Conservation (phyloP, 2,797 vertebrate species). For the Eptatretus atami region DNA sequence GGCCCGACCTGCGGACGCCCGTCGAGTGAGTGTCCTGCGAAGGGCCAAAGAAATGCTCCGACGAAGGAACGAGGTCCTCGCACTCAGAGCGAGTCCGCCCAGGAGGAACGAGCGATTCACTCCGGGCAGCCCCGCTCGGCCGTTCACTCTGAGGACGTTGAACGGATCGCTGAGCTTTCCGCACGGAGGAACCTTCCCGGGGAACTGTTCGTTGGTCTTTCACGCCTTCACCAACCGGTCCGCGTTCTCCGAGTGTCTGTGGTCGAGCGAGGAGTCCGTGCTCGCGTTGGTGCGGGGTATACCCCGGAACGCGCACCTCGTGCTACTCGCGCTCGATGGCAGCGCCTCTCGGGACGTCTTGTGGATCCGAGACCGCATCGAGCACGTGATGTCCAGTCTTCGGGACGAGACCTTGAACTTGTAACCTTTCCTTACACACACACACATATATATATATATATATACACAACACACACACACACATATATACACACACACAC, state of each 20-base stretch:
- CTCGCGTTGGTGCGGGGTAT: constrained; percentile 15
- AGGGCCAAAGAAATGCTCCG: too few species aligned
- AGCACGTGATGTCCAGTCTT: constrained; percentile 12
- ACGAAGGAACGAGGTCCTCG: neutral
- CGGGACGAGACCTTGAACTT: neutral
- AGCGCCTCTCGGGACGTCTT: constrained; percentile 15
- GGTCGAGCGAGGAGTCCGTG: constrained; percentile 19
- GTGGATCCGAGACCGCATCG: constrained; percentile 26
- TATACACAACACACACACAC: too few species aligned
- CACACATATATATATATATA: too few species aligned
- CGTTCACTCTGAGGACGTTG: constrained; percentile 19
- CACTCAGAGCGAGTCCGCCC: neutral
- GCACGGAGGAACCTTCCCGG: constrained; percentile 8
- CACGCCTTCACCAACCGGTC: constrained; percentile 31
- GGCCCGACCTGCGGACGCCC: too few species aligned
- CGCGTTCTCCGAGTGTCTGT: constrained; percentile 24
- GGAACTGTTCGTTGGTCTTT: constrained; percentile 14
- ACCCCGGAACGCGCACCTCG: constrained; percentile 14
- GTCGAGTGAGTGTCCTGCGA: too few species aligned
- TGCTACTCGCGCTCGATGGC: constrained; percentile 26
- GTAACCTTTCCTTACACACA: neutral
- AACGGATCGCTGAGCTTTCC: constrained; percentile 17
- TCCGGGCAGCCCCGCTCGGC: constrained; percentile 15
- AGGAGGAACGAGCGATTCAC: constrained; percentile 9
- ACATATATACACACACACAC: too few species aligned